Evolutionary conservation across 2,797 vertebrate genomes (phyloP), one percentile per base, ranked within the genome.

Genomic region (Phataginus tetradactyla): DNA sequence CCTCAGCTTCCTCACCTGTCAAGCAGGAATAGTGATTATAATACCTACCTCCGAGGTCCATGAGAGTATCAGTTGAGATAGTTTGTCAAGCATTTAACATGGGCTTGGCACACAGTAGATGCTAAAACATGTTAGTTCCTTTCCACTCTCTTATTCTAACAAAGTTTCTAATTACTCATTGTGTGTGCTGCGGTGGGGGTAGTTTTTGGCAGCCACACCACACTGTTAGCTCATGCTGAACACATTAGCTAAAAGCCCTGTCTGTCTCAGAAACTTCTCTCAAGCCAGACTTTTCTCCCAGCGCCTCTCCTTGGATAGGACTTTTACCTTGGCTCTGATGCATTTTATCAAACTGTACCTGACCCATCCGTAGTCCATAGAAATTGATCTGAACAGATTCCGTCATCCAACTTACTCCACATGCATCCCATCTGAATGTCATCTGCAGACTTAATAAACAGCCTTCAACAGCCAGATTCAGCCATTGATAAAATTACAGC

Each of bases 401-500:
- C 0, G 0, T 96, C 94, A 80, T 83, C 83, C 32, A 37, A 55
- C 45, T 87, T 49, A 61, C 55, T 34, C 42, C 5, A 2, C 86
- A 59, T 71, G 45, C 75, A 57, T 79, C 78, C 57, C 57, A 23
- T 66, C 63, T 79, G 55, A 69, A 94, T 95, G 83, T 94, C 79
- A 94, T 45, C 74, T 25, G 5, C 68, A 89, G 83, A 92, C 34
- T 78, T 84, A 55, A 95, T 92, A 66, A 96, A 88, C 29, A 96
- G 49, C 55, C 59, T 84, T 93, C 83, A 71, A 42, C 4, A 66
- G 69, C 39, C 63, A 39, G n/a, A 74, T 59, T 55, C 74, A 91
- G 74, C 64, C 86, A 77, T 39, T 96, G 94, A 94, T 95, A 86
- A 94, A 96, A 95, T 94, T 83, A 92, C 69, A 57, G 55, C 81